These are phyloP conservation scores for Lanius collurio DNA, from an alignment of 2,113 vertebrate genomes.

Conservation along the genomic window DNA sequence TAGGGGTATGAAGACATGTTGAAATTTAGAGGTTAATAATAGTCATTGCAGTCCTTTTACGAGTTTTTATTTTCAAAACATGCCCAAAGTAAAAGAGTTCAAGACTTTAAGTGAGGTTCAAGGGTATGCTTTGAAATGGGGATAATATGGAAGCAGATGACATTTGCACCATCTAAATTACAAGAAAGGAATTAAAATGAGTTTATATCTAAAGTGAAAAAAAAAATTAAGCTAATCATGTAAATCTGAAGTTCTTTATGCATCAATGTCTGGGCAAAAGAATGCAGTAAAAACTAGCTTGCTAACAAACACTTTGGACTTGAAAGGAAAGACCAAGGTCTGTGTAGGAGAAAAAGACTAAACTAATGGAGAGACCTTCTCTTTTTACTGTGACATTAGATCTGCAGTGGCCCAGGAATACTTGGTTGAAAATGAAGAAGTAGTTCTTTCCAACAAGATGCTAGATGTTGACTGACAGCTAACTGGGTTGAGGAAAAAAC, in stretches of 20 bases:
- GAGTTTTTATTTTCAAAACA: conserved; percentile 15
- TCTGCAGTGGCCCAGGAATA: neutral
- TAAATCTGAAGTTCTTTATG: neutral
- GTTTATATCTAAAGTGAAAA: neutral
- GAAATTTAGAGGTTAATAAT: neutral
- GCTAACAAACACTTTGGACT: neutral
- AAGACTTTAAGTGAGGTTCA: neutral
- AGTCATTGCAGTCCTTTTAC: neutral
- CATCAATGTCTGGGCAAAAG: neutral
- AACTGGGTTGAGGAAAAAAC: neutral
- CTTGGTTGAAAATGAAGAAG: neutral
- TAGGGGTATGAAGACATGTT: neutral
- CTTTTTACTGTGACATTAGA: neutral
- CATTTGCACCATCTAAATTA: neutral
- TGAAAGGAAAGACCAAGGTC: neutral
- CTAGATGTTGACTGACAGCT: neutral
- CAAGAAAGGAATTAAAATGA: conserved; percentile 20
- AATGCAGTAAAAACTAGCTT: neutral
- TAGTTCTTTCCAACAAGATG: neutral
- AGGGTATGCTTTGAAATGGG: neutral
- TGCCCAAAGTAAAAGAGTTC: neutral
- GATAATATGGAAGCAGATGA: neutral
- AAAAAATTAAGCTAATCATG: neutral
- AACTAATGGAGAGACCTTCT: neutral
- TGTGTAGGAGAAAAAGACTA: neutral